These are phyloP conservation scores for Epizoanthus illoricatus DNA, from an alignment of 92 coral and sea anemone species.

Conservation along the genomic window DNA sequence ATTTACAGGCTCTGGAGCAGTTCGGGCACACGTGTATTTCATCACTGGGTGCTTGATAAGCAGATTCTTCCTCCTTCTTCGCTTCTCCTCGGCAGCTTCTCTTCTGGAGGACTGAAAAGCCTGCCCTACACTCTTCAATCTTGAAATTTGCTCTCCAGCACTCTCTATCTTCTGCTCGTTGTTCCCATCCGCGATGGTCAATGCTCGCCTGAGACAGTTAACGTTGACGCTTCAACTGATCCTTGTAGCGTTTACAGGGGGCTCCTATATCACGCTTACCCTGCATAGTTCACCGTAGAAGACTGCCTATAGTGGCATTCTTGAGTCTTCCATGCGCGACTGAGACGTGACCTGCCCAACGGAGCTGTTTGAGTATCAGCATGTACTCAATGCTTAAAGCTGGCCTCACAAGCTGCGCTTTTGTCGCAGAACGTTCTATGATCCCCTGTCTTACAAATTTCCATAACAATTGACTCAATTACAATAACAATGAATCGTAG, in stretches of 20 bases:
- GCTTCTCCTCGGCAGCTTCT: neutral
- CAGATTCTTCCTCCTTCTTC: neutral
- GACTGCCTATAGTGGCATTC: slow-evolving; percentile 31
- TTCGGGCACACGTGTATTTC: no score
- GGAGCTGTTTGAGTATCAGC: slow-evolving; percentile 2
- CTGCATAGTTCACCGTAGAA: slow-evolving; percentile 28
- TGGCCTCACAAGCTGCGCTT: no score
- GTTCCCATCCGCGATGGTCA: neutral
- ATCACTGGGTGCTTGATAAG: no score
- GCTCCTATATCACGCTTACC: slow-evolving; percentile 31
- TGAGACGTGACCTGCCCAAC: slow-evolving; percentile 49
- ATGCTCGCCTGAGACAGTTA: neutral
- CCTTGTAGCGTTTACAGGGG: slow-evolving; percentile 28
- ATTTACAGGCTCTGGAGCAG: no score
- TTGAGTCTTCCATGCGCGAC: slow-evolving; percentile 30
- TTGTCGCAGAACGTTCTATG: no score
- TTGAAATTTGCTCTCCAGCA: neutral
- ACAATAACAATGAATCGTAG: no score
- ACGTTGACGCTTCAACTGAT: slow-evolving; percentile 27
- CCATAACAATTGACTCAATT: no score
- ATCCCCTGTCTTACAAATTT: no score
- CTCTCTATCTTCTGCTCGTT: neutral
- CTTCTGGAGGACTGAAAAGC: neutral
- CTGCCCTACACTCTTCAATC: neutral
- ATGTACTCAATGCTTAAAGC: no score